Evolutionary conservation across 2,888 invertebrate species (phyloP).

Genomic region (Cenopis cana): DNA sequence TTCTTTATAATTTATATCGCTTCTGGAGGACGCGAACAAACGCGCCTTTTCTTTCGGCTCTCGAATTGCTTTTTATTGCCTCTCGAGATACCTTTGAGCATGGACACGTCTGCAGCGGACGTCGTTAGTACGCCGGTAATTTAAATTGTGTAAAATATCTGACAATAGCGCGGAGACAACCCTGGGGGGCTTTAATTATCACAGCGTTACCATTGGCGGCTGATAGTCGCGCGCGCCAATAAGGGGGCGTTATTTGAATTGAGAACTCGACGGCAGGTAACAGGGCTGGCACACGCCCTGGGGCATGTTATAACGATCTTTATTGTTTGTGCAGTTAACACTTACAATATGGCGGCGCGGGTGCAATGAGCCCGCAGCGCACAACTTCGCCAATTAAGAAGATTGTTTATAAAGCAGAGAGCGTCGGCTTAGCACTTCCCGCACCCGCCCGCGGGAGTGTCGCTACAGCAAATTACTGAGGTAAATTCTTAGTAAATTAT

Average conservation of each 20-base stretch:
- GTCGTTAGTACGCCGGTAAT: slow-evolving; percentile 60
- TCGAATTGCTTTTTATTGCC: slow-evolving; percentile 52
- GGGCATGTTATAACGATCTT: slow-evolving; percentile 71
- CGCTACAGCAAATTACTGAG: slow-evolving; percentile 37
- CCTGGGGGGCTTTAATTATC: slow-evolving; percentile 66
- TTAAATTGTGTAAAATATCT: slow-evolving; percentile 54
- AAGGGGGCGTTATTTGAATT: slow-evolving; percentile 65
- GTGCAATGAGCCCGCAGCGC: slow-evolving; percentile 47
- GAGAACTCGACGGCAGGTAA: slow-evolving; percentile 56
- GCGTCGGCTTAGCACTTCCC: slow-evolving; percentile 48
- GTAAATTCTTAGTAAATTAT: slow-evolving; percentile 35
- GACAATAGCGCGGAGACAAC: slow-evolving; percentile 61
- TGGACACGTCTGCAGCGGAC: slow-evolving; percentile 56
- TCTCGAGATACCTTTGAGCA: slow-evolving; percentile 56
- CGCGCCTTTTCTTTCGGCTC: slow-evolving; percentile 58
- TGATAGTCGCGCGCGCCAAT: slow-evolving; percentile 69
- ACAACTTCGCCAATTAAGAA: slow-evolving; percentile 59
- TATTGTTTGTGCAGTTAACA: slow-evolving; percentile 67
- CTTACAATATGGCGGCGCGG: slow-evolving; percentile 56
- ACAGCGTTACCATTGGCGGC: slow-evolving; percentile 66
- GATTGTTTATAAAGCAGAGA: slow-evolving; percentile 54
- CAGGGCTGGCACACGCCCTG: slow-evolving; percentile 62
- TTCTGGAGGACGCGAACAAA: slow-evolving; percentile 61
- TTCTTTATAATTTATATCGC: slow-evolving; percentile 63
- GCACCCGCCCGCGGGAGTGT: slow-evolving; percentile 24